Evolutionary conservation across 1,140 invertebrate genomes (phyloP), one percentile per base, ranked within the genome.

Genomic region (Pseudoatta argentina): DNA sequence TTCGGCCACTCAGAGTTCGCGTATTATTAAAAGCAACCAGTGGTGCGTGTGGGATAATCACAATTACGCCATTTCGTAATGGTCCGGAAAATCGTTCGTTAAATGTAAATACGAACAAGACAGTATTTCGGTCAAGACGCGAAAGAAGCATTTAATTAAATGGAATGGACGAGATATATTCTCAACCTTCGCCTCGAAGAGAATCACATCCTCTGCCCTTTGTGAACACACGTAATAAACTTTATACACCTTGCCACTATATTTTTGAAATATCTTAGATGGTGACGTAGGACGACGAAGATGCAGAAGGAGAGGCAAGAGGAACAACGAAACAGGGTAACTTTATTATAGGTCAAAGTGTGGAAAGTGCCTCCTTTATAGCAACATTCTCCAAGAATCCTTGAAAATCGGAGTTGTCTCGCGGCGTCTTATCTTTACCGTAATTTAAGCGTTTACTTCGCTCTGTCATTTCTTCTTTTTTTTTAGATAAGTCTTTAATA

Each of bases 41-140:
- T 53, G 63, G 16, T 6, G 24, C 16, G 10, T 44, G 18, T 10
- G 53, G 67, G 12, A 82, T 48, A 82, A 48, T 82, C 66, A 34
- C 78, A 82, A 82, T 72, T 82, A 82, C 24, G 48, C 48, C n/a
- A 44, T 78, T 78, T 53, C 44, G 4, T 72, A 71, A 72, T 82
- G 6, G 12, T 0, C 24, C 10, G 3, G 34, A 73, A 71, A 82
- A 72, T 73, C 27, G 34, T 72, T 14, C 39, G 12, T 82, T 82
- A 59, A 73, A 72, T 10, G 3, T 21, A 18, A 18, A 82, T 34
- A 18, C 4, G 2, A 27, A 66, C 51, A 21, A 44, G 21, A 39
- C 8, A 5, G 21, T 69, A 39, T 81, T 55, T 10, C 21, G 24
- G 6, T 53, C 6, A 10, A 55, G 21, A 59, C 12, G 7, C 44